A percentile compares a stretch with the other conserved stretches of the same genome.
Conservation (phyloP, 2,113 vertebrate species). For the Progne subis region DNA sequence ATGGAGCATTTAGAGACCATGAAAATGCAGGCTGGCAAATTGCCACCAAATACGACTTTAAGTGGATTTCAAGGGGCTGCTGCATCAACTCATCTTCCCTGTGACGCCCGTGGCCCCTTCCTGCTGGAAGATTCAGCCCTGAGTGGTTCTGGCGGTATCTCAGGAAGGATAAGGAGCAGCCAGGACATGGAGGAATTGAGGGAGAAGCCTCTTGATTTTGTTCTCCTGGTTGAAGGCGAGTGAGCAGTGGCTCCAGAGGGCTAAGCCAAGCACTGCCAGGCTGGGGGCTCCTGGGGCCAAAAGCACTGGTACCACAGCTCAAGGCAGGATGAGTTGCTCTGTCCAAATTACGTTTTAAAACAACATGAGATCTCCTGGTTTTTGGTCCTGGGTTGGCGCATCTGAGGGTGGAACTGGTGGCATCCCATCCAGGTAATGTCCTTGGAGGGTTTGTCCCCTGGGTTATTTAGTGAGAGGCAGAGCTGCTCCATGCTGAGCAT, state of each 20-base stretch:
- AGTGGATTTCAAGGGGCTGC: background rate
- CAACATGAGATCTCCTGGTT: background rate
- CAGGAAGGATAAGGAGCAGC: background rate
- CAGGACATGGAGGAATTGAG: background rate
- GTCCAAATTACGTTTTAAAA: background rate
- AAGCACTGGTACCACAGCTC: background rate
- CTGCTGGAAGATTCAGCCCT: background rate
- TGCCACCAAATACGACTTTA: background rate
- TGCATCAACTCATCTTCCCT: background rate
- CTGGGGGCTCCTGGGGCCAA: background rate
- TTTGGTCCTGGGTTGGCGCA: background rate
- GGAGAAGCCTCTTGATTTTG: background rate
- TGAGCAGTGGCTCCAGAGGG: accelerated
- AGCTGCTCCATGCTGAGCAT: background rate
- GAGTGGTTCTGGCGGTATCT: background rate
- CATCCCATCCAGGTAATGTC: background rate
- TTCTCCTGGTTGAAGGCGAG: background rate
- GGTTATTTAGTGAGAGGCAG: background rate
- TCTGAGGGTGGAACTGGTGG: accelerated
- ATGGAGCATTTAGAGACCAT: accelerated
- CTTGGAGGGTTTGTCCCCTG: background rate
- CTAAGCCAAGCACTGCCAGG: accelerated
- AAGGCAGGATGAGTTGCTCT: accelerated
- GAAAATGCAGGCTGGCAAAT: background rate
- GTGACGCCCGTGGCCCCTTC: accelerated